Evolutionary conservation across 2,113 vertebrate species (phyloP).

Genomic region (Hepsetus odoe): DNA sequence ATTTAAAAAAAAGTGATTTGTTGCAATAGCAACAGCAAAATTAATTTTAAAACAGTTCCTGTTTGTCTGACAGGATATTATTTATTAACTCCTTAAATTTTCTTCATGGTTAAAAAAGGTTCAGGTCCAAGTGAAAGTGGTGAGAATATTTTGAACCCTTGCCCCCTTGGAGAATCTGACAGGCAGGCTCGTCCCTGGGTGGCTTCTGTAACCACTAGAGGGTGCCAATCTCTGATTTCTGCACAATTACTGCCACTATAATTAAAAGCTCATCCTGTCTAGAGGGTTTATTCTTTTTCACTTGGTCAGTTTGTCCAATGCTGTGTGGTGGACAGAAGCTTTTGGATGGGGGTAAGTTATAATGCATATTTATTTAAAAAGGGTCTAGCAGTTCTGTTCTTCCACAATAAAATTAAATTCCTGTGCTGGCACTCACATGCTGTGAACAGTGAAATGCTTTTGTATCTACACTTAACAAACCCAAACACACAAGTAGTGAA

Average conservation of each 20-base stretch:
- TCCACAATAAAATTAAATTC: too few species aligned
- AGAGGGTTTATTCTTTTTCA: not conserved
- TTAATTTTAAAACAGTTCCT: not conserved
- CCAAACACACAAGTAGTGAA: too few species aligned
- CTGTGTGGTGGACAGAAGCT: too few species aligned
- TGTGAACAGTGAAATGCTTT: too few species aligned
- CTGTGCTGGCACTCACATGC: too few species aligned
- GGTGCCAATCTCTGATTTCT: slow-evolving; percentile 33
- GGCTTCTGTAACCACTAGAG: slow-evolving; percentile 27
- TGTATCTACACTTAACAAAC: too few species aligned
- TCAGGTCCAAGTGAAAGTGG: not conserved
- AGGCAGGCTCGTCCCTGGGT: not conserved
- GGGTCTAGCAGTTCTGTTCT: too few species aligned
- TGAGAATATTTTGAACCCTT: slow-evolving; percentile 6
- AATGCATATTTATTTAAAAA: too few species aligned
- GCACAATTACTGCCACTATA: not conserved
- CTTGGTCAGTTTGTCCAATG: not conserved
- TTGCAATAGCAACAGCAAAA: slow-evolving; percentile 3
- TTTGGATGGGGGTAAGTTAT: too few species aligned
- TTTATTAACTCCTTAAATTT: not conserved
- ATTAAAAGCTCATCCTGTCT: slow-evolving; percentile 3
- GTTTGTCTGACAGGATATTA: slow-evolving; percentile 1
- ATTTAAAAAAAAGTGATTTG: not conserved
- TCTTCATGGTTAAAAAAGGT: not conserved
- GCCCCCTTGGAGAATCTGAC: not conserved